Evolutionary conservation across 2,113 vertebrate genomes (phyloP).

Genomic region (Mesocricetus auratus): DNA sequence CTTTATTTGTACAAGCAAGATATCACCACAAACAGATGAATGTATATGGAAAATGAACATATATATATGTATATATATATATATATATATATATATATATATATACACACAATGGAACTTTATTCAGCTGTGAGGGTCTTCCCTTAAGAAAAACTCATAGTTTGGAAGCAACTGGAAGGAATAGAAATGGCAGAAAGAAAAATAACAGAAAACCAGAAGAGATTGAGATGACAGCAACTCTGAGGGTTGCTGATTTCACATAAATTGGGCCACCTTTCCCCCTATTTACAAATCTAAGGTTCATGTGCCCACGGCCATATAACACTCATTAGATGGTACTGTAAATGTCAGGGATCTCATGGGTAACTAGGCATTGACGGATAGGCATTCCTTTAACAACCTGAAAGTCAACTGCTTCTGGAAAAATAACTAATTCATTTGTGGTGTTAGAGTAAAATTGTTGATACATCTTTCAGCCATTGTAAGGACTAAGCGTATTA

Average conservation of each 20-base stretch:
- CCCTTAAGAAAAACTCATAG: neutral
- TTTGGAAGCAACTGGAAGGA: neutral
- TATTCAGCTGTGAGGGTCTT: neutral
- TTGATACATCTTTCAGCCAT: neutral
- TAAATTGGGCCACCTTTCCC: neutral
- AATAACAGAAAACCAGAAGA: neutral
- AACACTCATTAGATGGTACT: neutral
- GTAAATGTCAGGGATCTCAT: neutral
- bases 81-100: too few relatives aligned
- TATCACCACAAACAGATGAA: neutral
- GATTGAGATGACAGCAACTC: neutral
- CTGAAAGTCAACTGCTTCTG: neutral
- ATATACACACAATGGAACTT: neutral
- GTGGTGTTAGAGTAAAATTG: neutral
- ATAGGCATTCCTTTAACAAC: neutral
- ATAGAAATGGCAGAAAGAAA: fast-evolving
- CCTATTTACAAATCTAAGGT: neutral
- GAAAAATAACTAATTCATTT: conserved; percentile 2
- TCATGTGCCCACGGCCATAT: neutral
- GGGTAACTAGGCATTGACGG: too few relatives aligned
- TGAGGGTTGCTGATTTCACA: neutral
- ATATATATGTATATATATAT: too few relatives aligned
- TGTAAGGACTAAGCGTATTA: neutral
- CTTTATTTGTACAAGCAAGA: too few relatives aligned
- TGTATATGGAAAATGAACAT: neutral